phyloP scores from a whole-genome alignment of 2,888 invertebrate species.

The Netelia virgata region DNA sequence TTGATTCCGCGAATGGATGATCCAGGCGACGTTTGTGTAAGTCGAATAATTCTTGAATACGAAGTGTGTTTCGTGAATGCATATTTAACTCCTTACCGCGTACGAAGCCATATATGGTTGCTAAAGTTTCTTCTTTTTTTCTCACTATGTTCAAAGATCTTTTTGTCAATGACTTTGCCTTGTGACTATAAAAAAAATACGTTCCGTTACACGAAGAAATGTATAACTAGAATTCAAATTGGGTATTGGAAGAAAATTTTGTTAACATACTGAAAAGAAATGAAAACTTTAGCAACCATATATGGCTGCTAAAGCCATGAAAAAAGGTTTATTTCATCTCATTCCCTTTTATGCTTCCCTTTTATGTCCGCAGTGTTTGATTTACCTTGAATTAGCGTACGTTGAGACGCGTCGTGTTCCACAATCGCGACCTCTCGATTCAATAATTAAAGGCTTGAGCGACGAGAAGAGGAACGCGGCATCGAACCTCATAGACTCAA shows the following conservation, averaged over 20 bases:
- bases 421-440: constrained; percentile 52
- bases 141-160: too few species aligned
- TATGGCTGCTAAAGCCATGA: too few species aligned
- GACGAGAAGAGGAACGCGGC: constrained; percentile 59
- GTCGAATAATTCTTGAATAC: background rate
- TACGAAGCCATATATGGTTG: background rate
- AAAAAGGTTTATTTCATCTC: too few species aligned
- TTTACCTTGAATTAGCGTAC: constrained; percentile 66
- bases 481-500: constrained; percentile 66
- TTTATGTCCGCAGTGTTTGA: constrained; percentile 62
- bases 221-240: too few species aligned
- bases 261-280: too few species aligned
- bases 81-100: background rate
- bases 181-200: too few species aligned
- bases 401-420: constrained; percentile 65
- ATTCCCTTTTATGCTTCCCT: too few species aligned
- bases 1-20: constrained; percentile 73
- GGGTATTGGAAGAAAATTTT: too few species aligned
- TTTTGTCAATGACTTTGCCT: too few species aligned
- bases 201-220: too few species aligned
- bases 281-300: too few species aligned
- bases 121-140: too few species aligned
- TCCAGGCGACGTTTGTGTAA: constrained; percentile 75
- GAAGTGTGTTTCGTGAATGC: background rate
- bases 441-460: constrained; percentile 51